These are phyloP conservation scores for Todus mexicanus DNA, from an alignment of 2,797 vertebrate genomes.

Conservation along the genomic window DNA sequence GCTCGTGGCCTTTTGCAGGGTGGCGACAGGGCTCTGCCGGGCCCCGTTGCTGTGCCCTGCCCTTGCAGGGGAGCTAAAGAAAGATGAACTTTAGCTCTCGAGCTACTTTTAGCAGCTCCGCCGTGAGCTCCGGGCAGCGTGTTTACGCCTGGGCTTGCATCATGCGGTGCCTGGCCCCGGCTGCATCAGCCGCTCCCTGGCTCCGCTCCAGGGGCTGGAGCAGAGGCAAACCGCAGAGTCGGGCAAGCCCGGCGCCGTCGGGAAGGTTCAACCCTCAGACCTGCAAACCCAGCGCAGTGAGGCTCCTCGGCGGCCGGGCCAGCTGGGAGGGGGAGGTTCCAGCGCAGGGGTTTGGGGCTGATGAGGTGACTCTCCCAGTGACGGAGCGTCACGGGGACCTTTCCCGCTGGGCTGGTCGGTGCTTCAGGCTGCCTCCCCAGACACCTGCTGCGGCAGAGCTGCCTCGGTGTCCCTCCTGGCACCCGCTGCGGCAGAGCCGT, in stretches of 20 bases:
- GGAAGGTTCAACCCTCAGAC: neutral
- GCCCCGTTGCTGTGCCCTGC: neutral
- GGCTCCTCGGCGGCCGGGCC: accelerated
- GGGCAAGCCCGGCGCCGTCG: accelerated
- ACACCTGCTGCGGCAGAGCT: neutral
- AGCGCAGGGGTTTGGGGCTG: accelerated
- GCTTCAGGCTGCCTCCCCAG: neutral
- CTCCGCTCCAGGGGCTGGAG: neutral
- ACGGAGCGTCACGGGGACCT: neutral
- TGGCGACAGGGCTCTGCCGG: neutral
- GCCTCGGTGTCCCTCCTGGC: accelerated
- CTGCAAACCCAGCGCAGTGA: neutral
- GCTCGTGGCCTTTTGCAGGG: accelerated
- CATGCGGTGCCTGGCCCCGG: neutral
- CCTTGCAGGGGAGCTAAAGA: neutral
- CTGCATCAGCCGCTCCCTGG: neutral
- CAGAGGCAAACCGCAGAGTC: neutral
- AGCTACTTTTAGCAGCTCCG: slow-evolving; percentile 24
- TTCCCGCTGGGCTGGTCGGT: accelerated
- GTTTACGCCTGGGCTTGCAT: neutral
- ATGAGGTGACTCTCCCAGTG: accelerated
- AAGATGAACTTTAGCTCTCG: slow-evolving; percentile 1
- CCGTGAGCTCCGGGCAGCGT: neutral
- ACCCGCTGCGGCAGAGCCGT: accelerated
- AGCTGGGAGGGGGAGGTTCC: neutral